A percentile compares a stretch with the other conserved stretches of the same genome.
phyloP scores from a whole-genome alignment of 2,888 invertebrate species.

The Carabus problematicus region DNA sequence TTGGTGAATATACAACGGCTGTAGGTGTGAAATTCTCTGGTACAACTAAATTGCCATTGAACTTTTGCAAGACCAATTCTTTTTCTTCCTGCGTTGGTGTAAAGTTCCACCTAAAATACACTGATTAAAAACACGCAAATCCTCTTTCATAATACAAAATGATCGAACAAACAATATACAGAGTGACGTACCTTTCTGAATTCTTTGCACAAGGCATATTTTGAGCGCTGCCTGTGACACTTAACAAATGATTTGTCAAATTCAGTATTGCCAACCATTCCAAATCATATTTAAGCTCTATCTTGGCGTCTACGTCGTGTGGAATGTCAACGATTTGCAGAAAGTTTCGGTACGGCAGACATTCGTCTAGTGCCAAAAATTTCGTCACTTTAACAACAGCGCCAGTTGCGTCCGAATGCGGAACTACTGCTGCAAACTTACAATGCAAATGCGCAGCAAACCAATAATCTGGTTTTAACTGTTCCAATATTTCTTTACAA shows the following conservation, averaged over 20 bases:
- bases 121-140: too few relatives aligned
- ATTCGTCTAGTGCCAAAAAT: conserved; percentile 96
- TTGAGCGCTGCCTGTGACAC: conserved; percentile 70
- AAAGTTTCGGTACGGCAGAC: conserved; percentile 87
- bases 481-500: conserved; percentile 79
- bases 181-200: conserved; percentile 72
- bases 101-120: conserved; percentile 76
- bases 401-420: conserved; percentile 67
- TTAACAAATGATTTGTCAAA: conserved; percentile 87
- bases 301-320: conserved; percentile 64
- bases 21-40: conserved; percentile 82
- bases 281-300: conserved; percentile 78
- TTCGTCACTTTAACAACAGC: conserved; percentile 67
- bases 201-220: conserved; percentile 85
- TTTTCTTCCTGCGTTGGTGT: conserved; percentile 80
- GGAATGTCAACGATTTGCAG: conserved; percentile 78
- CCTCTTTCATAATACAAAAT: too few relatives aligned
- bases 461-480: conserved; percentile 89
- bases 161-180: too few relatives aligned
- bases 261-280: conserved; percentile 93
- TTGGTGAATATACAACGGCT: conserved; percentile 67
- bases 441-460: conserved; percentile 98
- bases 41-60: conserved; percentile 72
- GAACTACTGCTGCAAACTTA: conserved; percentile 89
- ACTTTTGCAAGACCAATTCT: conserved; percentile 66